Base-by-base conservation (phyloP, 2,888 invertebrate species). In the Lasioglossum oenotherae region DNA sequence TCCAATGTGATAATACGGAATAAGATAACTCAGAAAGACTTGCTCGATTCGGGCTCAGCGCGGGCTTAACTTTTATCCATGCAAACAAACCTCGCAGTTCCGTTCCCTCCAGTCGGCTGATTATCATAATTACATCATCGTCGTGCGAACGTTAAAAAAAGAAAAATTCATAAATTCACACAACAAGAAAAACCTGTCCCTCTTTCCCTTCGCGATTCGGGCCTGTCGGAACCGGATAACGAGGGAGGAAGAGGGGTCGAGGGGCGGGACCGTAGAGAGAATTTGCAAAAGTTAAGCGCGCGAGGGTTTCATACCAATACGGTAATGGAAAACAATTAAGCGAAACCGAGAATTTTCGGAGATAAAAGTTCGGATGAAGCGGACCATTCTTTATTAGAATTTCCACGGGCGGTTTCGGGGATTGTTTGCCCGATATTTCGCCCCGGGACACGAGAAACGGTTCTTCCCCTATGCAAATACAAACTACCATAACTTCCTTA, bases 341-440 rank as follows among this genome's bases (percentile, higher is more conserved):
- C 35, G 60, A 19, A 46, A 53, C 19, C 38, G 72, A 31, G 64
- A 53, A 73, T 72, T 38, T 75, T 53, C 27, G 16, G 46, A 5
- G 41, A 41, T n/a, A 74, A 74, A 69, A 73, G 35, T 72, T 81
- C 38, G 74, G 41, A 81, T 49, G 35, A 64, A 41, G 64, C 14
- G 46, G 44, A 53, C 27, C 31, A 53, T 27, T 35, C 16, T 67
- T 72, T 49, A 46, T 35, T 78, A 67, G 79, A 85, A 53, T 79
- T 44, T 60, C 57, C 49, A 12, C 31, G 35, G 69, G 41, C 60
- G 49, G 8, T 53, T 53, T 23, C 5, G 23, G 49, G 8, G 8
- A 85, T 77, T 85, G 74, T 85, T 74, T 49, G 49, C 57, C 16
- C 35, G 49, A 80, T 85, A 85, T 80, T 77, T 85, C 67, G 38